Percentiles rank a stretch among this genome's conserved stretches.
Evolutionary conservation across 2,888 invertebrate genomes (phyloP).

Genomic region (Eustalomyia histrio): DNA sequence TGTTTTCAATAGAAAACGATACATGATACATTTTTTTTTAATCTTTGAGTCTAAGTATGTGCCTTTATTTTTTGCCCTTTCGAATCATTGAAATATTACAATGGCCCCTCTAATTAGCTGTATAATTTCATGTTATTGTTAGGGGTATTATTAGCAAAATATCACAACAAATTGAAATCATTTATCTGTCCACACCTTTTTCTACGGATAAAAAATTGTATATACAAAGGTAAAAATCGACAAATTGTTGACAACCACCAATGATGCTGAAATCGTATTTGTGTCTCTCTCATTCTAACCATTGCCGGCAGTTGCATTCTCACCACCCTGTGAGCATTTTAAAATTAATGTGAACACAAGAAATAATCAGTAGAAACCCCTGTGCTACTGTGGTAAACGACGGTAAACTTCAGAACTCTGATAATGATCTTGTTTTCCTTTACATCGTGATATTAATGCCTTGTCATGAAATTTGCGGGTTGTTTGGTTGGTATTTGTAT

Average conservation of each 20-base stretch:
- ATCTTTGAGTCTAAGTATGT: no score
- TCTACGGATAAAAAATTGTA: slow-evolving; percentile 10
- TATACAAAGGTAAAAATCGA: slow-evolving; percentile 16
- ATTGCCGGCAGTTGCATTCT: background rate
- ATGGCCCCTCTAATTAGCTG: slow-evolving; percentile 7
- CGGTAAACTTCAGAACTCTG: slow-evolving; percentile 19
- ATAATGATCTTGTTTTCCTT: slow-evolving; percentile 46
- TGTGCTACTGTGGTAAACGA: slow-evolving; percentile 20
- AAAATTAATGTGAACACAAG: background rate
- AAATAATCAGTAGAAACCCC: slow-evolving; percentile 25
- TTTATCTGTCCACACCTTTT: slow-evolving; percentile 48
- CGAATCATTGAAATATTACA: background rate
- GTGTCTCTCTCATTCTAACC: background rate
- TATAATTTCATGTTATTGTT: slow-evolving; percentile 3
- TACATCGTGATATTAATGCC: slow-evolving; percentile 23
- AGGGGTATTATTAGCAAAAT: slow-evolving; percentile 1
- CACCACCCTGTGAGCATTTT: slow-evolving; percentile 35
- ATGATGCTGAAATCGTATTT: slow-evolving; percentile 15
- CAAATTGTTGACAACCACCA: slow-evolving; percentile 30
- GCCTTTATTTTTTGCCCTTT: background rate
- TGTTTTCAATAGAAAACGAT: no score
- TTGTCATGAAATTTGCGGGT: slow-evolving; percentile 28
- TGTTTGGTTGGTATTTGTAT: slow-evolving; percentile 30
- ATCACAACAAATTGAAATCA: slow-evolving; percentile 36
- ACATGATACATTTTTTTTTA: no score